Conservation (phyloP, 2,888 invertebrate species). For the Dynastes tityus region DNA sequence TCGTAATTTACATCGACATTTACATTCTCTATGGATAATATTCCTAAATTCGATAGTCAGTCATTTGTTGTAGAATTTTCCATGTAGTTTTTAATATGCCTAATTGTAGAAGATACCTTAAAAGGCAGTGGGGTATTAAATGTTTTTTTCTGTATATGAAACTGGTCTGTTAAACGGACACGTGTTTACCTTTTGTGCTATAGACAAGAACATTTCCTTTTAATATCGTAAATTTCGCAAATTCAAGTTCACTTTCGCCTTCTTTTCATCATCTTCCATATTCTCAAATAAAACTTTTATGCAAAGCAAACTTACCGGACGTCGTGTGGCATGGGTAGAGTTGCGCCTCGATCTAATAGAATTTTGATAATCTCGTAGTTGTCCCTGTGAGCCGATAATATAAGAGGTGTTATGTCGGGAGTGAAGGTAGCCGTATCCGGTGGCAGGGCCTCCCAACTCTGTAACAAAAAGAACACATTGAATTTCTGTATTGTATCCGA, state of each 20-base stretch:
- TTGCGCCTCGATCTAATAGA: slow-evolving; percentile 94
- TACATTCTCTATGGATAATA: no score
- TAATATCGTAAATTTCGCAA: neutral
- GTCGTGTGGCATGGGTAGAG: slow-evolving; percentile 95
- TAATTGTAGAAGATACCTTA: no score
- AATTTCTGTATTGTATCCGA: neutral
- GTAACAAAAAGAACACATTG: slow-evolving; percentile 59
- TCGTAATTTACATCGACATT: no score
- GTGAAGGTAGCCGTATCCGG: slow-evolving; percentile 96
- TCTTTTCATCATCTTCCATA: neutral
- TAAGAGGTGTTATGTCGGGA: slow-evolving; percentile 97
- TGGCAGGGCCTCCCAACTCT: slow-evolving; percentile 95
- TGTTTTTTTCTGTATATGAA: no score
- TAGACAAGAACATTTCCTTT: no score
- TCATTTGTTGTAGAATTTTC: no score
- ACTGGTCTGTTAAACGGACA: neutral
- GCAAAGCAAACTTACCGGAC: slow-evolving; percentile 76
- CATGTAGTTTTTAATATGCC: no score
- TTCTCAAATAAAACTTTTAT: neutral
- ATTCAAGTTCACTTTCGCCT: neutral
- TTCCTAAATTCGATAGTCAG: no score
- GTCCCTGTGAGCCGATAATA: slow-evolving; percentile 96
- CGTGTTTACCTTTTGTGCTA: no score
- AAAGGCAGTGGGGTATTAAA: no score
- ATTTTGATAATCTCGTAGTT: slow-evolving; percentile 99